phyloP scores from a whole-genome alignment of 2,888 invertebrate genomes.

The Saturnia pavonia region DNA sequence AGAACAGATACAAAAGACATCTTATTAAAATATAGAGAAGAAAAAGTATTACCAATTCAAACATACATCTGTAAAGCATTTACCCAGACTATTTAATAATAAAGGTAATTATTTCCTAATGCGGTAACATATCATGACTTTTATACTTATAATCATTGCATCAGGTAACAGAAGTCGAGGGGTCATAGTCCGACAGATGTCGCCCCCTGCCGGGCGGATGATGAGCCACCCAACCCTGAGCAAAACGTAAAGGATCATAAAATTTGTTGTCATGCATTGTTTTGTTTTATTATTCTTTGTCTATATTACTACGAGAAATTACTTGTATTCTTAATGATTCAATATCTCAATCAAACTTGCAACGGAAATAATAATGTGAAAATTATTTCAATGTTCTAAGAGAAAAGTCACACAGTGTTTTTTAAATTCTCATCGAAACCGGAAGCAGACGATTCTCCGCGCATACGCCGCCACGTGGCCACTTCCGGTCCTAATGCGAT shows the following conservation, averaged over 20 bases:
- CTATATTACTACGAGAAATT: background rate
- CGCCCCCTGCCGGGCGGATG: constrained; percentile 71
- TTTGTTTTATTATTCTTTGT: constrained; percentile 17
- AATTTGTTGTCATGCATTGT: constrained; percentile 52
- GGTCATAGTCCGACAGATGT: constrained; percentile 69
- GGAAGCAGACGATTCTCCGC: constrained; percentile 73
- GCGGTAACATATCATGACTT: constrained; percentile 21
- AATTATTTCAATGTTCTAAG: background rate
- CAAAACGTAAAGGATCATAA: constrained; percentile 50
- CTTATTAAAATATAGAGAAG: background rate
- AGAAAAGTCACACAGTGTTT: constrained; percentile 22
- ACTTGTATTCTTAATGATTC: background rate
- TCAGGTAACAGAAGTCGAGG: constrained; percentile 44
- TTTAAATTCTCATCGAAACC: constrained; percentile 41
- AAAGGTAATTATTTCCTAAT: constrained; percentile 17
- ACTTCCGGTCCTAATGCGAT: constrained; percentile 73
- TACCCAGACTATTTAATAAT: background rate
- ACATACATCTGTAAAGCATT: background rate
- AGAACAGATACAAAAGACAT: too few relatives aligned
- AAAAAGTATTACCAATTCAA: background rate
- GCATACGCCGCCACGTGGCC: constrained; percentile 73
- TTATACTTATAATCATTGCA: constrained; percentile 26
- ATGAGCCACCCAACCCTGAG: constrained; percentile 55
- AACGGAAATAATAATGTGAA: background rate
- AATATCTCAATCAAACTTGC: background rate